phyloP scores from a whole-genome alignment of 2,888 invertebrate species.

The Caradrina kadenii region DNA sequence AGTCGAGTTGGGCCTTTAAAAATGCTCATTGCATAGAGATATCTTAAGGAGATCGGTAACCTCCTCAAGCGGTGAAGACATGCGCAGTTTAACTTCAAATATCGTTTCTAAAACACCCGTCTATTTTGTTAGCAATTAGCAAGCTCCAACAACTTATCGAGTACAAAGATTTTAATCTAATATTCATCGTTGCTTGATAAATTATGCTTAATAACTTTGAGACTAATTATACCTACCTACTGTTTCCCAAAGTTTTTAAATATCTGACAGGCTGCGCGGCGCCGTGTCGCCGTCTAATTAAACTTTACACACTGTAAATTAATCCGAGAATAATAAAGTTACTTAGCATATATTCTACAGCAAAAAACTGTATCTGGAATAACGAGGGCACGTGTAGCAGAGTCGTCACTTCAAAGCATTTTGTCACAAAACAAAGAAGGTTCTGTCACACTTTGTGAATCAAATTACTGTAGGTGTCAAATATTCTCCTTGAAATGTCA shows the following conservation, averaged over 20 bases:
- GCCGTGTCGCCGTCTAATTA: neutral
- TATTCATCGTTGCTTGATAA: neutral
- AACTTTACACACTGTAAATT: neutral
- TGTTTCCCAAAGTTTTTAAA: slow-evolving; percentile 5
- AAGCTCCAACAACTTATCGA: neutral
- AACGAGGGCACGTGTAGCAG: neutral
- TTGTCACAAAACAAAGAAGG: slow-evolving; percentile 50
- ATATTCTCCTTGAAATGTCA: slow-evolving; percentile 53
- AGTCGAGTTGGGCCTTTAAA: neutral
- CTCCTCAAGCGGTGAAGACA: neutral
- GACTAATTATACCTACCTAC: no score
- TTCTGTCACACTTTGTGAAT: slow-evolving; percentile 64
- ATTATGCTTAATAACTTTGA: slow-evolving; percentile 1
- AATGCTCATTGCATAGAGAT: neutral
- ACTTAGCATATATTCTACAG: neutral
- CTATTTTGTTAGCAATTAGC: neutral
- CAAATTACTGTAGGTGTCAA: slow-evolving; percentile 63
- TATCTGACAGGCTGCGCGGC: neutral
- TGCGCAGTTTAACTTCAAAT: neutral
- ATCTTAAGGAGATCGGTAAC: neutral
- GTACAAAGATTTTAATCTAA: slow-evolving; percentile 1
- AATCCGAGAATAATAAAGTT: neutral
- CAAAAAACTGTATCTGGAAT: neutral
- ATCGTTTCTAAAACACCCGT: neutral
- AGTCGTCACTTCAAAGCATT: slow-evolving; percentile 30